These are phyloP conservation scores for Anastrepha obliqua DNA, from an alignment of 1,140 invertebrate genomes.

Conservation along the genomic window DNA sequence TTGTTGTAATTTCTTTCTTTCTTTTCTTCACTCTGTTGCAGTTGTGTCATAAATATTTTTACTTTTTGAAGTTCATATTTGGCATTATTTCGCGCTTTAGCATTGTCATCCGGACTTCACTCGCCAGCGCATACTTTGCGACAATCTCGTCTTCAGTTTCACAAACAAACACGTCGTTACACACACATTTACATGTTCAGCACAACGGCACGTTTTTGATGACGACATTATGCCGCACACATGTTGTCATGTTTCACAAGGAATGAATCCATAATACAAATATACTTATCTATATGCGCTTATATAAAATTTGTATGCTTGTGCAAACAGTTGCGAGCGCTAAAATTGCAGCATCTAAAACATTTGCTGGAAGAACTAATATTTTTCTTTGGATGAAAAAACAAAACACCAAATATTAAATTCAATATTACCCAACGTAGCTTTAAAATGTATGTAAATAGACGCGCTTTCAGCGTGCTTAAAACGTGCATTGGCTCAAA, in stretches of 20 bases:
- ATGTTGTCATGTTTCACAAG: slow-evolving; percentile 9
- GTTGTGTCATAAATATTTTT: no score
- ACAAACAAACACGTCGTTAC: not conserved
- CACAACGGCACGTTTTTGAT: not conserved
- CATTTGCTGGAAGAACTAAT: not conserved
- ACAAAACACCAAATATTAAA: no score
- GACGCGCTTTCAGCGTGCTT: no score
- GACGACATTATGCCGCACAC: not conserved
- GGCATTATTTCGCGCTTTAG: not conserved
- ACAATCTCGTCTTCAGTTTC: not conserved
- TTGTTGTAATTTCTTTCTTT: no score
- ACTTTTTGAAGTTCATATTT: not conserved
- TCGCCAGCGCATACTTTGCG: not conserved
- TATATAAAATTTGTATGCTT: not conserved
- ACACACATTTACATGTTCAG: not conserved
- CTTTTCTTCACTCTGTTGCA: no score
- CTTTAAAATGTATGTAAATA: no score
- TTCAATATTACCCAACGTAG: no score
- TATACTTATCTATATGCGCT: not conserved
- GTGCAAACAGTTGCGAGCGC: not conserved
- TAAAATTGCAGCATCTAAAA: not conserved
- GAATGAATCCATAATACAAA: not conserved
- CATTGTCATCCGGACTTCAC: not conserved
- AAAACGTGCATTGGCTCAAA: no score
- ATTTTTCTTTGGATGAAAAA: no score